Conservation (phyloP, 1,140 invertebrate genomes). For the Nixonia krombeini region DNA sequence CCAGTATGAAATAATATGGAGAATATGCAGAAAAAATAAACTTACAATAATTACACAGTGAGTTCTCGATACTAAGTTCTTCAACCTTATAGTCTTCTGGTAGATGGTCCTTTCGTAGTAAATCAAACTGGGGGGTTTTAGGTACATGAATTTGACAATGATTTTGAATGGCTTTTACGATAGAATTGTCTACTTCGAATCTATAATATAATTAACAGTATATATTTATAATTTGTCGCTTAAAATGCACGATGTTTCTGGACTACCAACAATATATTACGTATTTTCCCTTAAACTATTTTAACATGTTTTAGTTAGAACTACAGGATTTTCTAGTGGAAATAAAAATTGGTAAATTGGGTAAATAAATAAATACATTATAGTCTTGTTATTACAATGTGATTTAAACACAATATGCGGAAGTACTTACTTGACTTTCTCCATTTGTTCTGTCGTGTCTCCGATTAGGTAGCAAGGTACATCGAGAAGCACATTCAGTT, state of each 20-base stretch:
- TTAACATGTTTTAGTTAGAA: too few relatives aligned
- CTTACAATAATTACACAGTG: too few relatives aligned
- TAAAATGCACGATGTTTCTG: neutral
- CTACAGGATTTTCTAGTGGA: too few relatives aligned
- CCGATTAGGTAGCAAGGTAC: constrained; percentile 64
- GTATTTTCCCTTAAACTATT: too few relatives aligned
- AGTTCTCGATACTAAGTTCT: too few relatives aligned
- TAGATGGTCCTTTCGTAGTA: constrained; percentile 34
- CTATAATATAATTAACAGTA: constrained; percentile 32
- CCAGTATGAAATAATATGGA: too few relatives aligned
- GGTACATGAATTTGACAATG: constrained; percentile 50
- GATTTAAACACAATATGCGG: neutral
- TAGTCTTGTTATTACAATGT: neutral
- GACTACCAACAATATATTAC: too few relatives aligned
- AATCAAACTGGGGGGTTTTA: neutral
- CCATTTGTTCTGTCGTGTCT: neutral
- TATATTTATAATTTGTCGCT: too few relatives aligned
- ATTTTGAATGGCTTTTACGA: constrained; percentile 45
- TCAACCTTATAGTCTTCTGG: constrained; percentile 58
- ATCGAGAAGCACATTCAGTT: constrained; percentile 58
- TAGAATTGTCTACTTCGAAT: constrained; percentile 40
- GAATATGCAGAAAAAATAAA: too few relatives aligned
- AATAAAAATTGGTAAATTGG: neutral
- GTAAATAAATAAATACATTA: neutral
- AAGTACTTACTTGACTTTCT: constrained; percentile 33